Percentiles rank a stretch among this genome's conserved stretches.
Evolutionary conservation across 64 coral and sea anemone genomes (phyloP).

Genomic region (Montipora foliosa): DNA sequence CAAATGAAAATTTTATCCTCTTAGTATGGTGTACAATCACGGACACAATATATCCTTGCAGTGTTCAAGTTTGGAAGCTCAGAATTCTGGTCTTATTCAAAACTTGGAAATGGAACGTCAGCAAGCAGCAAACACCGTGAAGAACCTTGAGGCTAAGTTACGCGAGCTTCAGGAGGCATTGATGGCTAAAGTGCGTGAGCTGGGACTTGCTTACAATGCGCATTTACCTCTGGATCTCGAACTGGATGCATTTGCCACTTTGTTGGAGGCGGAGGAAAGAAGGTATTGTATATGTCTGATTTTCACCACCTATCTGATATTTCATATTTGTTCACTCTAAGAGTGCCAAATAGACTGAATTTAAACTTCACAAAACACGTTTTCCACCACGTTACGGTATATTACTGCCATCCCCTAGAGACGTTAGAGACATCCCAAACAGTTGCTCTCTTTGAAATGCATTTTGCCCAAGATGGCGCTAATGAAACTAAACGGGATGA

Average conservation of each 20-base stretch:
- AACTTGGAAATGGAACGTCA: conserved; percentile 93
- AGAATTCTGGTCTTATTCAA: conserved; percentile 93
- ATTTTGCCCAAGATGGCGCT: no score
- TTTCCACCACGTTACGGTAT: no score
- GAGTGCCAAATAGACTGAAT: no score
- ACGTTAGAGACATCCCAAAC: no score
- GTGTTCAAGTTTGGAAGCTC: conserved; percentile 93
- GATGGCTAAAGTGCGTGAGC: conserved; percentile 96
- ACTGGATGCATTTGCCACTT: conserved; percentile 90
- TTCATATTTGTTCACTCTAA: no score
- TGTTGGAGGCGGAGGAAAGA: conserved; percentile 93
- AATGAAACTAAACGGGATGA: no score
- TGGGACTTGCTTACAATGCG: conserved; percentile 95
- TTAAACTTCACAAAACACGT: no score
- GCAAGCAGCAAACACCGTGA: conserved; percentile 89
- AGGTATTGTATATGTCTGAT: conserved; percentile 42
- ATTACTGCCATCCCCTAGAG: no score
- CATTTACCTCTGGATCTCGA: conserved; percentile 93
- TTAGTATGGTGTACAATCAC: neutral
- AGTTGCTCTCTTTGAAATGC: no score
- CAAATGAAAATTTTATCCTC: no score
- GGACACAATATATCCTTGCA: neutral
- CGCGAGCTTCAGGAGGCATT: conserved; percentile 91
- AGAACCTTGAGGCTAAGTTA: conserved; percentile 91
- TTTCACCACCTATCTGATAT: no score